These are phyloP conservation scores for Hipparchia sbordonii DNA, from an alignment of 2,888 invertebrate species.

Conservation along the genomic window DNA sequence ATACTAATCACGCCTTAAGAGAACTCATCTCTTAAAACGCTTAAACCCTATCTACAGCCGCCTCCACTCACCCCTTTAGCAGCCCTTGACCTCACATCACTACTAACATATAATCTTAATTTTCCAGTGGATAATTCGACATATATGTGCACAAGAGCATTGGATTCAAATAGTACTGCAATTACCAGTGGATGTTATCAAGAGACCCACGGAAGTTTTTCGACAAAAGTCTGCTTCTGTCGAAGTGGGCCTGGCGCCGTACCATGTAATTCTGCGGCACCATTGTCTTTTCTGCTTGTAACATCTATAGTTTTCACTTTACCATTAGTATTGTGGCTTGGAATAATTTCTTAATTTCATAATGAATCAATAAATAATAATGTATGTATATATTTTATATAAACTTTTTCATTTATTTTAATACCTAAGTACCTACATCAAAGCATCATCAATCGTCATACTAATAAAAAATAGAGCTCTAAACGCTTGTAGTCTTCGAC, in stretches of 20 bases:
- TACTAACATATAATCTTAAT: slow-evolving; percentile 1
- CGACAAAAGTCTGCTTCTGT: slow-evolving; percentile 70
- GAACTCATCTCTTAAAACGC: no score
- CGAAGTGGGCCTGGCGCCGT: slow-evolving; percentile 62
- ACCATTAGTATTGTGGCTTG: not conserved
- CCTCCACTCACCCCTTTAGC: no score
- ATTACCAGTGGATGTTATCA: slow-evolving; percentile 84
- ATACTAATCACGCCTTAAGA: no score
- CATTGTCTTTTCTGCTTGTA: slow-evolving; percentile 6
- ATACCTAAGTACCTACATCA: no score
- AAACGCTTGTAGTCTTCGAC: no score
- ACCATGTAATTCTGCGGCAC: slow-evolving; percentile 54
- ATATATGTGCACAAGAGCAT: slow-evolving; percentile 86
- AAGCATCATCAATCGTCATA: no score
- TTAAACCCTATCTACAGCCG: no score
- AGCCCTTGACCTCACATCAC: no score
- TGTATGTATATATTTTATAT: not conserved
- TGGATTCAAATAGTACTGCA: slow-evolving; percentile 68
- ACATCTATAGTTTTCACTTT: slow-evolving; percentile 17
- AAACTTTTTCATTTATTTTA: not conserved
- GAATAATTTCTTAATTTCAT: not conserved
- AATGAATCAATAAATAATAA: not conserved
- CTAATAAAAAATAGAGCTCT: no score
- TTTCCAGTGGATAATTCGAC: slow-evolving; percentile 86
- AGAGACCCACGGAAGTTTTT: slow-evolving; percentile 69